phyloP scores from a whole-genome alignment of 2,113 vertebrate species.

The Pseudopipra pipra region DNA sequence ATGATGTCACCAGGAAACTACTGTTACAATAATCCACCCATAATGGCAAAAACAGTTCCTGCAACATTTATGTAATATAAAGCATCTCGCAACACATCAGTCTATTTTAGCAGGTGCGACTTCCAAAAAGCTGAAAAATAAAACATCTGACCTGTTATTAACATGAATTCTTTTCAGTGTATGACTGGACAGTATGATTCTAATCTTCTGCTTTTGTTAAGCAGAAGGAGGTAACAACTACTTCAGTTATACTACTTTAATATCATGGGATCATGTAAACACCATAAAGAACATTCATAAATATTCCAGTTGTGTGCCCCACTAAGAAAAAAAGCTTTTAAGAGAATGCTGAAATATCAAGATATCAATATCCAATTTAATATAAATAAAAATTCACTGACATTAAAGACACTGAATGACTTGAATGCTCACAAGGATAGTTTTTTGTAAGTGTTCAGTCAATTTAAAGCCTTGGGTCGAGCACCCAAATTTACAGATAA shows the following conservation, averaged over 20 bases:
- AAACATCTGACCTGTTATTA: background rate
- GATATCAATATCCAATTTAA: background rate
- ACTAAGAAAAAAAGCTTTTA: background rate
- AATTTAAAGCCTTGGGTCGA: background rate
- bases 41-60: conserved; percentile 53
- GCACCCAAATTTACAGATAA: background rate
- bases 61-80: background rate
- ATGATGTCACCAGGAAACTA: conserved; percentile 68
- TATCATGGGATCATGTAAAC: background rate
- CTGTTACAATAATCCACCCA: conserved; percentile 33
- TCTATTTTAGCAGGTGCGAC: conserved; percentile 3
- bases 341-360: background rate
- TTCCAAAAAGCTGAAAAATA: background rate
- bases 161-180: background rate
- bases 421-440: fast-evolving
- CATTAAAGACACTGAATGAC: background rate
- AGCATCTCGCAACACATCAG: background rate
- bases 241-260: background rate
- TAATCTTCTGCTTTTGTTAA: background rate
- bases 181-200: background rate
- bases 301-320: background rate
- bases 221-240: background rate
- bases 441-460: background rate
- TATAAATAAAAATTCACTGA: background rate
- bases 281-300: background rate